phyloP scores from a whole-genome alignment of 2,888 invertebrate genomes.

The Beris chalybata region DNA sequence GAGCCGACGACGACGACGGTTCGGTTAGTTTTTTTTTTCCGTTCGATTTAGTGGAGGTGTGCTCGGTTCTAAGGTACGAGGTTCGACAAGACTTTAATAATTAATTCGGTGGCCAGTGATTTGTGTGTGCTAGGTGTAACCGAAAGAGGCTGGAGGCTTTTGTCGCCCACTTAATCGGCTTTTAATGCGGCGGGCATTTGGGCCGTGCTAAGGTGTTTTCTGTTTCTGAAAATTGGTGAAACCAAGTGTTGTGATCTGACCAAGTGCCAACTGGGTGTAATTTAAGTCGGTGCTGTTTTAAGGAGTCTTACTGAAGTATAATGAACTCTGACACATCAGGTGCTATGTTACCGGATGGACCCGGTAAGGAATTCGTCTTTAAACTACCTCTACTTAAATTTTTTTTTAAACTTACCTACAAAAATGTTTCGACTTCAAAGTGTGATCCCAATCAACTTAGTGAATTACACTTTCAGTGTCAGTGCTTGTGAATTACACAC shows the following conservation, averaged over 20 bases:
- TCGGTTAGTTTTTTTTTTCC: neutral
- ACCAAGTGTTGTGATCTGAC: too few relatives aligned
- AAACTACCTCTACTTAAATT: too few relatives aligned
- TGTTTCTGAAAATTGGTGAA: too few relatives aligned
- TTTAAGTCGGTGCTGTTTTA: too few relatives aligned
- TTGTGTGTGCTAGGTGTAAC: neutral
- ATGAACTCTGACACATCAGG: neutral
- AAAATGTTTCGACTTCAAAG: too few relatives aligned
- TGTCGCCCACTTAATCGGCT: neutral
- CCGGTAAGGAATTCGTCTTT: constrained; percentile 26
- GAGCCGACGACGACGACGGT: constrained; percentile 29
- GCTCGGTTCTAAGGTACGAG: constrained; percentile 19
- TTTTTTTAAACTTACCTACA: too few relatives aligned
- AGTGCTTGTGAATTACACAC: too few relatives aligned
- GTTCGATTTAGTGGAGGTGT: constrained; percentile 26
- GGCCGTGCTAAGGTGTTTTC: neutral
- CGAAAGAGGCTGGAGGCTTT: neutral
- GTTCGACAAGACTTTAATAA: constrained; percentile 26
- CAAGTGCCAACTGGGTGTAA: too few relatives aligned
- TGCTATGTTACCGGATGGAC: constrained; percentile 25
- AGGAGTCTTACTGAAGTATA: too few relatives aligned
- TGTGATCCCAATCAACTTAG: too few relatives aligned
- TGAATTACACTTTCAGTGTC: too few relatives aligned
- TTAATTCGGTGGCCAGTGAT: constrained; percentile 1
- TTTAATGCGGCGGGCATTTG: neutral